Conservation (phyloP, 92 coral and sea anemone species). For the Anthopleura xanthogrammica region DNA sequence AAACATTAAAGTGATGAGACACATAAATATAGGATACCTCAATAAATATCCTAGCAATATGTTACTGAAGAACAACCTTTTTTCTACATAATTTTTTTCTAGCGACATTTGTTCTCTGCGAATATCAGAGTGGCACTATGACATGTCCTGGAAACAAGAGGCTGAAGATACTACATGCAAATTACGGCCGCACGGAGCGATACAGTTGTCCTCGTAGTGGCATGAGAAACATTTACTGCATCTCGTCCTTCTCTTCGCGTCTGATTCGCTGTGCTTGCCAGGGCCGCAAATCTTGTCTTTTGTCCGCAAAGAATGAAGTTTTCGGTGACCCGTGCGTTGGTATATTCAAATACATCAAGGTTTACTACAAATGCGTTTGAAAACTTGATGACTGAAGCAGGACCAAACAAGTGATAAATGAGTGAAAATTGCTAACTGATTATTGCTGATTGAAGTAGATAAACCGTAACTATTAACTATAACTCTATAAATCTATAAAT, state of each 20-base stretch:
- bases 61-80: no score
- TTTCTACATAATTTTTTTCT: no score
- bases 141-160: background rate
- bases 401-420: background rate
- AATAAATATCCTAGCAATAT: no score
- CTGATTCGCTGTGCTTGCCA: background rate
- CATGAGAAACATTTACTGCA: background rate
- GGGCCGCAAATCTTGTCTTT: background rate
- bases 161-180: background rate
- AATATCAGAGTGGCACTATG: background rate
- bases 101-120: conserved; percentile 9
- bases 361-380: conserved; percentile 3
- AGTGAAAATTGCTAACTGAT: no score
- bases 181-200: background rate
- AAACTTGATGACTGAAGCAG: background rate
- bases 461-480: no score
- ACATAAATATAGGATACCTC: no score
- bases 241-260: background rate
- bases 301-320: background rate
- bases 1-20: no score
- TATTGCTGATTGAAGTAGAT: no score
- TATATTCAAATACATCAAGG: conserved; percentile 9
- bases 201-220: background rate
- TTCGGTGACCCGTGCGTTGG: conserved; percentile 8
- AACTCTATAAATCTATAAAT: no score